These are phyloP conservation scores for Cantharis lateralis DNA, from an alignment of 2,888 invertebrate species.

Conservation along the genomic window DNA sequence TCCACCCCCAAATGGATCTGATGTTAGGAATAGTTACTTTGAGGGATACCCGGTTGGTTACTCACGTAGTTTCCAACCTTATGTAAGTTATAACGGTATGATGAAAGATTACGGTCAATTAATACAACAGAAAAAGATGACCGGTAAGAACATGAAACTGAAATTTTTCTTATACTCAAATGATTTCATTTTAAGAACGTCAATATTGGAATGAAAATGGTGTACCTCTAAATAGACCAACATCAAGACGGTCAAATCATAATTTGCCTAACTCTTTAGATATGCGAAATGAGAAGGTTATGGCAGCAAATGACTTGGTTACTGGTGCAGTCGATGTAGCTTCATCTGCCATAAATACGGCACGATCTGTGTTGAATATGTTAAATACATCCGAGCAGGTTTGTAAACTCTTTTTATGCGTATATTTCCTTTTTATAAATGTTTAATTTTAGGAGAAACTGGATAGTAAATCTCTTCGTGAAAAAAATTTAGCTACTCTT, in stretches of 20 bases:
- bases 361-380: conserved; percentile 54
- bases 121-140: neutral
- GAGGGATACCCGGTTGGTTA: neutral
- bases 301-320: neutral
- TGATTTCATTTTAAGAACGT: neutral
- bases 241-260: neutral
- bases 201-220: neutral
- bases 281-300: neutral
- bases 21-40: neutral
- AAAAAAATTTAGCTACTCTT: conserved; percentile 48
- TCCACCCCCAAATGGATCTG: neutral
- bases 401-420: neutral
- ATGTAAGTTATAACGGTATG: neutral
- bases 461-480: conserved; percentile 41
- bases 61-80: neutral
- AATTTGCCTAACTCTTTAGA: neutral
- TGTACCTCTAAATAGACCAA: neutral
- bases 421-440: neutral
- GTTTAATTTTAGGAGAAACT: neutral
- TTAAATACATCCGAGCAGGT: conserved; percentile 35
- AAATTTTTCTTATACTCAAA: neutral
- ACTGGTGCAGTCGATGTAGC: conserved; percentile 45
- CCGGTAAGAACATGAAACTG: neutral
- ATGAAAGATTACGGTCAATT: neutral
- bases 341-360: conserved; percentile 54